Base-by-base conservation (phyloP, 2,888 invertebrate genomes). In the Diaphora mendica region DNA sequence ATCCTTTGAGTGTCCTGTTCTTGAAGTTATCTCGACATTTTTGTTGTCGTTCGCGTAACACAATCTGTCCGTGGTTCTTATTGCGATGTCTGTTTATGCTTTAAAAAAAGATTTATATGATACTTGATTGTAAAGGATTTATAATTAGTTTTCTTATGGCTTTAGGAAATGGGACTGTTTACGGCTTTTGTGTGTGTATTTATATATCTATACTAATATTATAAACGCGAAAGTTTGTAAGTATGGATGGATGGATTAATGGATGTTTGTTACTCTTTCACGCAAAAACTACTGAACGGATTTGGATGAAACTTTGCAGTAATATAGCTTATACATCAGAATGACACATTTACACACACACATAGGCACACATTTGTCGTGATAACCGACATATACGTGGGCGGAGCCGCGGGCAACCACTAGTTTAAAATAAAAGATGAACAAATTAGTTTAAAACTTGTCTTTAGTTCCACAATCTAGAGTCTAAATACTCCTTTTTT, bases 21-120 rank as follows among this genome's bases (percentile, higher is more conserved):
- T 26, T 65, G 82, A 86, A 83, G 82, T 86, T 83, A 82, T 85
- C 85, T 82, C 20, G 70, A 74, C 71, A 85, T 85, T 82, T 80
- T 78, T 80, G 79, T 77, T 76, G 79, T 81, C 82, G 81, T 72
- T 73, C 75, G 70, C 64, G 78, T 67, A 64, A 65, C 75, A 70
- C 82, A 79, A 87, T 87, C 86, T 77, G 82, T 78, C 72, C 70
- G 75, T 81, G 81, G 76, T 64, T 76, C 77, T 80, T 79, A 79
- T 79, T 80, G 73, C 62, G 71, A 76, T 64, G 75, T 72, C 70
- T 68, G 69, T 73, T 48, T 26, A 70, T 78, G 69, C 68, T 77
- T 77, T 42, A 15, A 66, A 76, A 85, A 80, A 78, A 83, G 75
- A n/a, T n/a, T 82, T 84, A 76, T 26, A 68, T 70, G 70, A 39